A percentile compares a stretch with the other conserved stretches of the same genome.
phyloP scores from a whole-genome alignment of 2,888 invertebrate genomes.

The Clitarchus hookeri region DNA sequence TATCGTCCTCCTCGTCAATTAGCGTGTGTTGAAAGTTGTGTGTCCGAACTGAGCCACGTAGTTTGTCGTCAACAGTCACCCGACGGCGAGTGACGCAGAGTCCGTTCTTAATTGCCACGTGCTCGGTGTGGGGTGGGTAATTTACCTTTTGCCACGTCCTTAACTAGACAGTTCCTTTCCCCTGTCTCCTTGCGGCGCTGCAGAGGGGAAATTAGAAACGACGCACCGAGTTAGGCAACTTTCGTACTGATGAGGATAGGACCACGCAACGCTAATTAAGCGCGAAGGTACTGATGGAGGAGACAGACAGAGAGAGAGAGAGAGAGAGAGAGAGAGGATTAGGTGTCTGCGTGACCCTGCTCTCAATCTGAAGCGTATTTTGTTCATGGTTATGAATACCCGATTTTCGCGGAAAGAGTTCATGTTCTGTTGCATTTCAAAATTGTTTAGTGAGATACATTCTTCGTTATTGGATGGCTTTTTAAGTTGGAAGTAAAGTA shows the following conservation, averaged over 20 bases:
- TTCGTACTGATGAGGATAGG: background rate
- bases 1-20: too few species aligned
- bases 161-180: background rate
- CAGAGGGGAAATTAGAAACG: background rate
- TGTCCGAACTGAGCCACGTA: background rate
- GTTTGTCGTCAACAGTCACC: background rate
- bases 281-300: background rate
- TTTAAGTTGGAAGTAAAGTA: too few species aligned
- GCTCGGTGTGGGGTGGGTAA: background rate
- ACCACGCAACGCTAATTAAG: background rate
- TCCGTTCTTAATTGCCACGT: background rate
- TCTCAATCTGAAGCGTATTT: background rate
- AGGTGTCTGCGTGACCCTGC: background rate
- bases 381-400: too few species aligned
- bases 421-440: too few species aligned
- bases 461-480: too few species aligned
- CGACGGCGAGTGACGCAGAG: background rate
- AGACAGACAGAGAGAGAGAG: background rate
- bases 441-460: too few species aligned
- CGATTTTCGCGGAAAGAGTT: too few species aligned
- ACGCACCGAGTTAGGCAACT: background rate
- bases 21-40: background rate
- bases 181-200: background rate
- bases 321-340: background rate
- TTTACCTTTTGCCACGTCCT: slow-evolving; percentile 14